These are phyloP conservation scores for Thaumetopoea pityocampa DNA, from an alignment of 1,140 invertebrate genomes.

Conservation along the genomic window DNA sequence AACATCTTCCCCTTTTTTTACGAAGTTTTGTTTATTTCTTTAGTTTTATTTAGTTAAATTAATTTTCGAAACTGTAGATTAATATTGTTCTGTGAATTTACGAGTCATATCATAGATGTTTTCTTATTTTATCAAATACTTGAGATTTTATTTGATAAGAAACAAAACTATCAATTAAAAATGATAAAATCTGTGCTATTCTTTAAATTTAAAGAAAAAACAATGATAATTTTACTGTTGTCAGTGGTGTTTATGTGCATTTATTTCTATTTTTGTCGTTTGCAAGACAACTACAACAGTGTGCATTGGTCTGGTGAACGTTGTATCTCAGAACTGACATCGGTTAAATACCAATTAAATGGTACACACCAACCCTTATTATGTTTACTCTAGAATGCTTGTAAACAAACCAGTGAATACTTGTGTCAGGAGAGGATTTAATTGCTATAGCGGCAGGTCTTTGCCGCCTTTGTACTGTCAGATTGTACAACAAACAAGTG, in stretches of 20 bases:
- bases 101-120: no score
- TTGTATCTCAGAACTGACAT: conserved; percentile 50
- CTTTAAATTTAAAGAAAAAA: conserved; percentile 8
- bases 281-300: conserved; percentile 41
- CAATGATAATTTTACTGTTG: conserved; percentile 2
- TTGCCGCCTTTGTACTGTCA: no score
- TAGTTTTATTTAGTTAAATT: no score
- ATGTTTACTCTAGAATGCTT: not conserved
- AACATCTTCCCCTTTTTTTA: no score
- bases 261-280: conserved; percentile 44
- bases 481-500: no score
- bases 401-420: not conserved
- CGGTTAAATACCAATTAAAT: conserved; percentile 59
- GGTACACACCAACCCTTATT: conserved; percentile 26
- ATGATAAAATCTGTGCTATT: conserved; percentile 1
- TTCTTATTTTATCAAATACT: not conserved
- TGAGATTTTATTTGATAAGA: not conserved
- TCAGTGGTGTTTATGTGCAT: conserved; percentile 16
- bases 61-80: no score
- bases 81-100: no score
- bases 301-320: conserved; percentile 32
- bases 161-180: not conserved
- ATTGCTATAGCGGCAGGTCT: no score
- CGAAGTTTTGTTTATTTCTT: no score
- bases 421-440: no score